Evolutionary conservation across 1,140 invertebrate species (phyloP), one percentile per base, ranked within the genome.

Genomic region (Triops longicaudatus): DNA sequence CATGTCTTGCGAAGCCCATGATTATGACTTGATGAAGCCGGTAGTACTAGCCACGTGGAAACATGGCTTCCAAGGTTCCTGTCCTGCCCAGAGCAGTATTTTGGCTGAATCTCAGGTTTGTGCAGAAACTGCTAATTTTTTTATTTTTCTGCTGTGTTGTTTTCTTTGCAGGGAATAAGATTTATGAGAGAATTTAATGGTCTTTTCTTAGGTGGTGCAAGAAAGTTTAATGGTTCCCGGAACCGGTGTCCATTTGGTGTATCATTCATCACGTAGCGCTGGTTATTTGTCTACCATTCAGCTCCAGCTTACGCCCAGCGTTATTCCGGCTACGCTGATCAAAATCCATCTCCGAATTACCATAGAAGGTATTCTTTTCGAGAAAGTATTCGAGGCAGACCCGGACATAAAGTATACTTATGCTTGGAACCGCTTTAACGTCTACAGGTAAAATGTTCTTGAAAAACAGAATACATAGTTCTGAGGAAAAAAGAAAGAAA

Each of bases 391-490:
- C 83, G 96, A 98, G 84, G 96, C 97, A 0, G 96, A 98, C 84
- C 93, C 95, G 0, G 93, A 96, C 82, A 86, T 99, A 41, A 95
- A 92, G 72, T 96, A 98, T 84, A 95, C 93, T 0, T 98, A 97
- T 83, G 93, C 95, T 0, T 98, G 97, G 97, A 96, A 97, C 83
- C 96, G 98, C 83, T 86, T 94, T 75, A 98, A 99, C 84, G 95
- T 98, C 27, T 98, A 98, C 84, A 94, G 96, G 76, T 77, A 77
- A 5, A 2, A 71, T 50, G 27, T 76, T 50, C 26, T 27, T n/a
- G 42, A 14, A 27, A 3, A 3, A 27, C 17, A 74, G 26, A 72
- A 26, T 72, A 37, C 10, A 76, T 1, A 22, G 26, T n/a, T n/a
- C n/a, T n/a, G 50, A 76, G 11, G 37, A 22, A 43, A 76, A 3